Evolutionary conservation across 2,113 vertebrate species (phyloP).

Genomic region (Strix aluco): DNA sequence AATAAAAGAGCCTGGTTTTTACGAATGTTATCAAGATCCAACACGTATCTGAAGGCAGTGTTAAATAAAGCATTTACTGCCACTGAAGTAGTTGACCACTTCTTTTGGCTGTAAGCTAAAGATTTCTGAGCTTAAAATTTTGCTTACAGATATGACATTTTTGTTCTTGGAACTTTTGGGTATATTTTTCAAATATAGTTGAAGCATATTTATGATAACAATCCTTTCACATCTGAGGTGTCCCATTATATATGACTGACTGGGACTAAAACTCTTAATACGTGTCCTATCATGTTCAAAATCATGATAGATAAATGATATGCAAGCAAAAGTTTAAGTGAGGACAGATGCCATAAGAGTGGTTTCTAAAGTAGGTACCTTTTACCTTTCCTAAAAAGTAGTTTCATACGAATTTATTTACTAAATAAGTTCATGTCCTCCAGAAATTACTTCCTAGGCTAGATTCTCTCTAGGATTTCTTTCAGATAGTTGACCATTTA

Average conservation of each 20-base stretch:
- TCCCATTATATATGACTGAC: not conserved
- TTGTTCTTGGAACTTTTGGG: not conserved
- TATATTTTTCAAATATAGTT: not conserved
- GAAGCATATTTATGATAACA: not conserved
- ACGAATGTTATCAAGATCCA: not conserved
- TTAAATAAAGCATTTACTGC: not conserved
- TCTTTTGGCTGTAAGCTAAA: not conserved
- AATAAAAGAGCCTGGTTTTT: not conserved
- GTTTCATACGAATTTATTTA: not conserved
- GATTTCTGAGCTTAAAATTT: not conserved
- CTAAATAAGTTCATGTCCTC: not conserved
- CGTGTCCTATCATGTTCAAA: not conserved
- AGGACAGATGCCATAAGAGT: not conserved
- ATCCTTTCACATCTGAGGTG: not conserved
- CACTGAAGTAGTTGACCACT: not conserved
- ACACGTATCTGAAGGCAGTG: not conserved
- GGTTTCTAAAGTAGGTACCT: not conserved
- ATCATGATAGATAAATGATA: not conserved
- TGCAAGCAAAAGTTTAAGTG: not conserved
- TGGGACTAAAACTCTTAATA: not conserved
- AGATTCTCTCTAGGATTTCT: not conserved
- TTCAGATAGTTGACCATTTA: not conserved
- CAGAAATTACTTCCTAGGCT: not conserved
- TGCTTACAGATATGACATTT: not conserved
- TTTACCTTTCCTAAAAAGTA: not conserved